A percentile compares a stretch with the other conserved stretches of the same genome.
phyloP scores from a whole-genome alignment of 2,888 invertebrate species.

The Drosophila diplacantha region DNA sequence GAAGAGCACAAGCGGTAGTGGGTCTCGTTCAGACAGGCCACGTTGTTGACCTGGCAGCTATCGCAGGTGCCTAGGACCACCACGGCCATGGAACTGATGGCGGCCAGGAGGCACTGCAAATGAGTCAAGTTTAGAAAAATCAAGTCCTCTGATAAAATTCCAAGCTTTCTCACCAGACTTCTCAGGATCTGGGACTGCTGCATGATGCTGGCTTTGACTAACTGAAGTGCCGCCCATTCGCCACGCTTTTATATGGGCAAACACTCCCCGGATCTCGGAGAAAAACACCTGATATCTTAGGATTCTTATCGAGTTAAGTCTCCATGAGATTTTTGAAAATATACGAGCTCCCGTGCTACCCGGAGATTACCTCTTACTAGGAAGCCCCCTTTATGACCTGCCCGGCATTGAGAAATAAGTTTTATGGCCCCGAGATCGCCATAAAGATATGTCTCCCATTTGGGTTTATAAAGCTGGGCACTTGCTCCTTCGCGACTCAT shows the following conservation, averaged over 20 bases:
- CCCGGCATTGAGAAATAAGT: constrained; percentile 62
- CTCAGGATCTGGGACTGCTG: constrained; percentile 21
- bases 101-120: constrained; percentile 30
- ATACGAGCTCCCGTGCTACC: constrained; percentile 27
- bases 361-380: constrained; percentile 18
- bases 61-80: constrained; percentile 46
- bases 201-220: constrained; percentile 48
- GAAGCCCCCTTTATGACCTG: constrained; percentile 43
- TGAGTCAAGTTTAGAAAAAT: neutral
- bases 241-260: constrained; percentile 51
- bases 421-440: neutral
- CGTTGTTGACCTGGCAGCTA: constrained; percentile 51
- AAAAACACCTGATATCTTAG: constrained; percentile 20
- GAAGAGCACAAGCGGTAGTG: constrained; percentile 57
- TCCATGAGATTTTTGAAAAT: constrained; percentile 19
- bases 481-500: constrained; percentile 33
- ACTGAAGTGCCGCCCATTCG: constrained; percentile 14
- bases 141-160: neutral
- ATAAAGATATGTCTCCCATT: constrained; percentile 53
- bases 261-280: neutral
- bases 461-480: constrained; percentile 54
- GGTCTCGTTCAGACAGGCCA: constrained; percentile 62
- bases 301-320: constrained; percentile 38
- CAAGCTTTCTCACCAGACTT: constrained; percentile 42
- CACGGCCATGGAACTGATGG: constrained; percentile 21